Percentiles rank a stretch among this genome's conserved stretches.
These are phyloP conservation scores for Idris sp. DNA, from an alignment of 1,140 invertebrate genomes.

Conservation along the genomic window DNA sequence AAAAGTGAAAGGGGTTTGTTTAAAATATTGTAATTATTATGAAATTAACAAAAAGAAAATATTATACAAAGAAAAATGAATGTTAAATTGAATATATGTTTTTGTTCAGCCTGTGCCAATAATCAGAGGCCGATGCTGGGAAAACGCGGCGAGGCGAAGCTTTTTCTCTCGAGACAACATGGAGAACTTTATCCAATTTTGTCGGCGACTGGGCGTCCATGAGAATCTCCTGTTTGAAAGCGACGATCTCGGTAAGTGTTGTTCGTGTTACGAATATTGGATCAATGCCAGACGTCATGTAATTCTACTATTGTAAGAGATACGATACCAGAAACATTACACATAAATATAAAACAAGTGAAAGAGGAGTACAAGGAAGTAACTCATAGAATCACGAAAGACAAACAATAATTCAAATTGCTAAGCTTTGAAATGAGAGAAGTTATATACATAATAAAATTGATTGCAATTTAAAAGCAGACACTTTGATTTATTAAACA, in stretches of 20 bases:
- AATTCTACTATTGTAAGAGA: slow-evolving; percentile 23
- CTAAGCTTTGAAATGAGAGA: too few species aligned
- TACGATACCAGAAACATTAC: slow-evolving; percentile 25
- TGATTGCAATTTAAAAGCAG: too few species aligned
- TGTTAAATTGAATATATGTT: too few species aligned
- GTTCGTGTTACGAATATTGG: slow-evolving; percentile 29
- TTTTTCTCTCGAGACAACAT: slow-evolving; percentile 96
- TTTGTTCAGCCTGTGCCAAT: slow-evolving; percentile 82
- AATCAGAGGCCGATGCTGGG: slow-evolving; percentile 86
- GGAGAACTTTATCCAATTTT: slow-evolving; percentile 95
- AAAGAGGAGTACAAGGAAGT: too few species aligned
- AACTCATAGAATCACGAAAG: too few species aligned
- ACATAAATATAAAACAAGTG: slow-evolving; percentile 3
- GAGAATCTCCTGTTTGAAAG: slow-evolving; percentile 95
- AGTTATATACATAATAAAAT: too few species aligned
- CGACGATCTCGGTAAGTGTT: slow-evolving; percentile 89
- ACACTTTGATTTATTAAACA: too few species aligned
- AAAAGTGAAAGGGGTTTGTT: slow-evolving; percentile 80
- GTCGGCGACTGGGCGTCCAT: slow-evolving; percentile 90
- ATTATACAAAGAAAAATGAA: too few species aligned
- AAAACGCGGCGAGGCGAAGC: slow-evolving; percentile 87
- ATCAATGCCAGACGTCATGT: slow-evolving; percentile 41
- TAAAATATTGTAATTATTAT: too few species aligned
- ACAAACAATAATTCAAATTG: not conserved
- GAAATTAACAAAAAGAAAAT: too few species aligned